Evolutionary conservation across 2,797 vertebrate genomes (phyloP).

Genomic region (Phoeniculus purpureus): DNA sequence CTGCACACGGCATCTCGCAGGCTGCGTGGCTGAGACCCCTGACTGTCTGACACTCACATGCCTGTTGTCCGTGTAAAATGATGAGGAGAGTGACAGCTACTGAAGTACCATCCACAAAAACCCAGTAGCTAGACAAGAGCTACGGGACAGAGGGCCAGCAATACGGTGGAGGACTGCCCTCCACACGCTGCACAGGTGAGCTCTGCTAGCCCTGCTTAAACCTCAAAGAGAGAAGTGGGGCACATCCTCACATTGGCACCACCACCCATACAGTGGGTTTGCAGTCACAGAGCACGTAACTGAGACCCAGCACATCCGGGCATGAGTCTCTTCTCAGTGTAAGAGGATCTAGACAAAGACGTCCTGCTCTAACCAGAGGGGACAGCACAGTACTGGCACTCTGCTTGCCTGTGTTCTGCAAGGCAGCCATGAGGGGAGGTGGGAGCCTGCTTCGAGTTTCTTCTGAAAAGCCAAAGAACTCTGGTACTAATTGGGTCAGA

Average conservation of each 20-base stretch:
- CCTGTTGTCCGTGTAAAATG: not conserved
- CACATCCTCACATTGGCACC: not conserved
- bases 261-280: rapidly evolving
- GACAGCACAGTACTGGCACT: rapidly evolving
- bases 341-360: not conserved
- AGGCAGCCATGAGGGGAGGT: rapidly evolving
- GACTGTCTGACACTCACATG: not conserved
- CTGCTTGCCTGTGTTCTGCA: rapidly evolving
- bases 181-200: not conserved
- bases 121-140: not conserved
- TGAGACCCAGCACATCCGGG: not conserved
- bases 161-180: not conserved
- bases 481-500: not conserved
- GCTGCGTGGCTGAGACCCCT: not conserved
- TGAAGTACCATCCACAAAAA: not conserved
- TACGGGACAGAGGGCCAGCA: not conserved
- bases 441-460: not conserved
- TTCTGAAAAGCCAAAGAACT: not conserved
- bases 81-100: not conserved
- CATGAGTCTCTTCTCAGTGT: rapidly evolving
- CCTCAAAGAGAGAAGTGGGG: not conserved
- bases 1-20: rapidly evolving
- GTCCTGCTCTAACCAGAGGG: no score
- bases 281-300: not conserved
- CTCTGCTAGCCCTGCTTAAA: not conserved